Conservation (phyloP, 2,888 invertebrate genomes). For the Slavum lentiscoides region DNA sequence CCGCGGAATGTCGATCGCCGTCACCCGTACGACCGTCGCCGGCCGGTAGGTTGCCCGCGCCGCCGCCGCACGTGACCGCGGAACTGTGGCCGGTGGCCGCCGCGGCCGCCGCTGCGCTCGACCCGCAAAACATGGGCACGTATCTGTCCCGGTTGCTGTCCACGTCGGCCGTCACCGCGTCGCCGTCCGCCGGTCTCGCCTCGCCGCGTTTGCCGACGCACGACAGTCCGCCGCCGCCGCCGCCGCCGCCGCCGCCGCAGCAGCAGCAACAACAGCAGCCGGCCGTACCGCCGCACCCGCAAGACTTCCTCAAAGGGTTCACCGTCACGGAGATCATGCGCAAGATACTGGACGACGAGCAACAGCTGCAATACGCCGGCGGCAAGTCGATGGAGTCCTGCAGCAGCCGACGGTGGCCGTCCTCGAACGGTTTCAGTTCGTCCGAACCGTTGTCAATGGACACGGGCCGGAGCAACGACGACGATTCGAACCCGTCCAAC, state of each 20-base stretch:
- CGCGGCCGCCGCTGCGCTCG: constrained; percentile 58
- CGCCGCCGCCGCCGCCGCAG: constrained; percentile 56
- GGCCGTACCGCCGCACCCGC: constrained; percentile 57
- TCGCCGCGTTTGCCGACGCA: constrained; percentile 61
- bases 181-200: constrained; percentile 56
- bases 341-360: constrained; percentile 65
- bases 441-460: constrained; percentile 58
- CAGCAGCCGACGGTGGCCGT: constrained; percentile 55
- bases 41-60: constrained; percentile 49
- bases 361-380: constrained; percentile 60
- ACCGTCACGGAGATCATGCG: constrained; percentile 65
- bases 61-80: constrained; percentile 15
- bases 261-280: constrained; percentile 57
- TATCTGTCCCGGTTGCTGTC: constrained; percentile 57
- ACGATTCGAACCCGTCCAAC: constrained; percentile 62
- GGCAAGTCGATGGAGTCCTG: constrained; percentile 56
- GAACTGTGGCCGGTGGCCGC: constrained; percentile 54
- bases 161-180: constrained; percentile 18
- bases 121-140: constrained; percentile 63
- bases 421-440: constrained; percentile 53
- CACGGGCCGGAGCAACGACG: constrained; percentile 61
- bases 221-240: constrained; percentile 62
- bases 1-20: constrained; percentile 57
- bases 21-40: constrained; percentile 54
- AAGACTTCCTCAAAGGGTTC: constrained; percentile 54